phyloP scores from a whole-genome alignment of 2,113 vertebrate genomes.

The Sciurus niger region DNA sequence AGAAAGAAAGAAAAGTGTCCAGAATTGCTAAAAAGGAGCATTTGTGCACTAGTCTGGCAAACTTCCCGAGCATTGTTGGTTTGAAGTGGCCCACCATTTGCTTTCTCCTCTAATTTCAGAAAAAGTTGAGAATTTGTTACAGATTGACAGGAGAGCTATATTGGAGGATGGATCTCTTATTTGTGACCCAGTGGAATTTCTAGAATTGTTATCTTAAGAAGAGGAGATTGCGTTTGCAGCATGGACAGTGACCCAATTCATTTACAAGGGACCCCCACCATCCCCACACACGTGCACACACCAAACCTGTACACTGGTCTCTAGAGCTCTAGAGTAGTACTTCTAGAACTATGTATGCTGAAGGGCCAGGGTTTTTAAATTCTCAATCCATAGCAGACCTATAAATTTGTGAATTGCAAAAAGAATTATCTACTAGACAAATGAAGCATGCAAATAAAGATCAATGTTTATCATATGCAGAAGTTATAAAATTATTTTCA shows the following conservation, averaged over 20 bases:
- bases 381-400: background rate
- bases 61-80: background rate
- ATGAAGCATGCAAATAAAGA: background rate
- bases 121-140: conserved; percentile 18
- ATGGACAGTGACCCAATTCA: background rate
- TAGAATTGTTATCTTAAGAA: background rate
- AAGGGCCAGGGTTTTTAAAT: background rate
- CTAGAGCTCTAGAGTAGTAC: background rate
- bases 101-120: background rate
- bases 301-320: background rate
- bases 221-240: background rate
- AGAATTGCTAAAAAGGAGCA: background rate
- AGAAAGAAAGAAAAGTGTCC: too few relatives aligned
- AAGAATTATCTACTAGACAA: conserved; percentile 1
- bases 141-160: background rate
- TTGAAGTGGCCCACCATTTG: background rate
- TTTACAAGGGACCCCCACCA: background rate
- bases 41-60: background rate
- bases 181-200: conserved; percentile 8
- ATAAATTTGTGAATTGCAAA: background rate
- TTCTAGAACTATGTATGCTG: background rate
- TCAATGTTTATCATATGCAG: background rate
- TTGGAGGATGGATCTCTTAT: background rate
- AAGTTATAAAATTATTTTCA: background rate
- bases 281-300: background rate